Base-by-base conservation (phyloP, 2,888 invertebrate genomes). In the Choristoneura rosaceana region DNA sequence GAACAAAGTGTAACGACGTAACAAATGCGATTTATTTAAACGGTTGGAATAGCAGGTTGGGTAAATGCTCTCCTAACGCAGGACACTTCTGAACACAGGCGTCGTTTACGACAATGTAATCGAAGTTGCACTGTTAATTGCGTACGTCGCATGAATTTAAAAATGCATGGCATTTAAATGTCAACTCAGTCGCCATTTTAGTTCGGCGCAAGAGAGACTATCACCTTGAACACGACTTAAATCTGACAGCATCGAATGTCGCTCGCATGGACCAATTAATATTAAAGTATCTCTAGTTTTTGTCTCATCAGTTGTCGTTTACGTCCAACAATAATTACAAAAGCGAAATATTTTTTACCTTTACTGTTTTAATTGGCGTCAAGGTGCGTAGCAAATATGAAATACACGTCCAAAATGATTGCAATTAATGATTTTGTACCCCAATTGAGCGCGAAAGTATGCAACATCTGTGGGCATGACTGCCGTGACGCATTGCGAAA, bases 121-220 rank as follows among this genome's bases (percentile, higher is more conserved):
- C 90, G 91, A 90, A 89, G 84, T 87, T 84, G 85, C 89, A 90
- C 90, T 89, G 88, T 90, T 93, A 92, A 93, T 93, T 93, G 88
- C 88, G 84, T 89, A 87, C 88, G 89, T 87, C 85, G 89, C 82
- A 88, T 90, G 91, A 90, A 89, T 93, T 90, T 92, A 93, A 93
- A 93, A 94, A 93, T 88, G 90, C 89, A 91, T 93, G 94, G 93
- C 93, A 93, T 94, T 94, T 94, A 94, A 93, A 94, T 93, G 93
- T 90, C 93, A 94, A 87, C 87, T 82, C 84, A 82, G 89, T 83
- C 92, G 93, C 93, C 93, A 92, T 92, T 91, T 92, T 90, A 87
- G 88, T 85, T 84, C 90, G 88, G 87, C 84, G 85, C 86, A 87
- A 90, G 89, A 90, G 92, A 90, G 91, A 89, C 91, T 92, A 91